Conservation (phyloP, 2,797 vertebrate species). For the Peromyscus attwateri region DNA sequence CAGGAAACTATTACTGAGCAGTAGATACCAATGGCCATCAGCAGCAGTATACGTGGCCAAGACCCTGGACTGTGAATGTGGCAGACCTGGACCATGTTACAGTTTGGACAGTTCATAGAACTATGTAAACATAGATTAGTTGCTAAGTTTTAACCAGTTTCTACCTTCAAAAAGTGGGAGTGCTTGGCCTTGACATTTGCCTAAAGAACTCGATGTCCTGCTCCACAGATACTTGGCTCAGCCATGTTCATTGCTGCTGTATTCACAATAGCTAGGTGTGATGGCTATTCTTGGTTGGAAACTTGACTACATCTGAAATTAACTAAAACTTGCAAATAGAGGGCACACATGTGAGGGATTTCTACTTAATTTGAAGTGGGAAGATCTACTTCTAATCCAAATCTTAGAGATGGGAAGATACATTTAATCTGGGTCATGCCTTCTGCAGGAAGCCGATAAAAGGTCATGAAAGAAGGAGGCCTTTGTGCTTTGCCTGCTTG, state of each 20-base stretch:
- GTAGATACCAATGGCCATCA: accelerated
- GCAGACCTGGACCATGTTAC: not conserved
- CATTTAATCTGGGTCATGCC: not conserved
- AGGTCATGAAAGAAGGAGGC: no score
- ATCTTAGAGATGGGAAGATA: not conserved
- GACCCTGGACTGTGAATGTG: not conserved
- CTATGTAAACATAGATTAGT: not conserved
- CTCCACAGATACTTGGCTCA: not conserved
- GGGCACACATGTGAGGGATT: not conserved
- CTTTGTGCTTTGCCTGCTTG: not conserved
- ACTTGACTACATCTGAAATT: not conserved
- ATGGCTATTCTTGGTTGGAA: not conserved
- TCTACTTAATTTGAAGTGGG: not conserved
- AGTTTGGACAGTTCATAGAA: not conserved
- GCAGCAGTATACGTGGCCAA: not conserved
- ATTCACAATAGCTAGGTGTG: not conserved
- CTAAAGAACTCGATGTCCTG: not conserved
- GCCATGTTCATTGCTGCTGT: not conserved
- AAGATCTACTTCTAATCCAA: not conserved
- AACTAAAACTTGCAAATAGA: not conserved
- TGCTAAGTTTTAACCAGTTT: not conserved
- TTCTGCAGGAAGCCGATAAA: not conserved
- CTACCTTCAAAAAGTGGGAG: not conserved
- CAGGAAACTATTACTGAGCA: not conserved
- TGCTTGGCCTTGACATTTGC: not conserved